Evolutionary conservation across 64 coral and sea anemone species (phyloP).

Genomic region (Stichodactyla helianthus): DNA sequence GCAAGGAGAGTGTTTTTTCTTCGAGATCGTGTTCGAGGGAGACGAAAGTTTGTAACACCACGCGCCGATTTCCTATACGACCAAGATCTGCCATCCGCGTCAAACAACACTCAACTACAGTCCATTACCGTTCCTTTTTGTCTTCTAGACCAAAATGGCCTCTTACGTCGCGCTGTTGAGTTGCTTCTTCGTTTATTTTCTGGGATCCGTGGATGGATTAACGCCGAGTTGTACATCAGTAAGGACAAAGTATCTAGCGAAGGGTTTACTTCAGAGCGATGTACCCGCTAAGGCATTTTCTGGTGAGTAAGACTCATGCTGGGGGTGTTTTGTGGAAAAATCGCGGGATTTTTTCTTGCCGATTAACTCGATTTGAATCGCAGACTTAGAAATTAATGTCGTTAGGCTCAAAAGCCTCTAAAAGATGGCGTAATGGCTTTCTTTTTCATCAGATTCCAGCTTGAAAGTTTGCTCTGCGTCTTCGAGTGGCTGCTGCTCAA

Average conservation of each 20-base stretch:
- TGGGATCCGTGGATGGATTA: slow-evolving; percentile 11
- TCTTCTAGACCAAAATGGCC: slow-evolving; percentile 3
- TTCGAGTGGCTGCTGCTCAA: background rate
- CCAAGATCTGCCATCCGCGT: background rate
- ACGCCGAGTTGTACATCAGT: slow-evolving; percentile 18
- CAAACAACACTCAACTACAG: background rate
- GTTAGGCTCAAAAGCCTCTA: background rate
- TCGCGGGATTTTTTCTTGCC: slow-evolving; percentile 14
- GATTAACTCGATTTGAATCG: slow-evolving; percentile 7
- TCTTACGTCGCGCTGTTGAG: background rate
- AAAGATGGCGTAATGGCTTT: background rate
- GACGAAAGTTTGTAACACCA: slow-evolving; percentile 5
- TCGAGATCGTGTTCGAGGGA: background rate
- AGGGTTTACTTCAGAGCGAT: slow-evolving; percentile 8
- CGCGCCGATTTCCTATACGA: too few species aligned
- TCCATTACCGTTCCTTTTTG: slow-evolving; percentile 3
- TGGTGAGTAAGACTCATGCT: slow-evolving; percentile 29
- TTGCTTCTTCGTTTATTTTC: background rate
- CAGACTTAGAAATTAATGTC: background rate
- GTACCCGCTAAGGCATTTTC: slow-evolving; percentile 8
- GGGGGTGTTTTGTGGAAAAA: slow-evolving; percentile 1
- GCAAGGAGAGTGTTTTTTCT: background rate
- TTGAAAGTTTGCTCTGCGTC: slow-evolving; percentile 7
- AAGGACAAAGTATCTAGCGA: background rate
- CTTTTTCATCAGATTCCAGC: background rate